Conservation (phyloP, 2,797 vertebrate species). For the Dallia pectoralis region DNA sequence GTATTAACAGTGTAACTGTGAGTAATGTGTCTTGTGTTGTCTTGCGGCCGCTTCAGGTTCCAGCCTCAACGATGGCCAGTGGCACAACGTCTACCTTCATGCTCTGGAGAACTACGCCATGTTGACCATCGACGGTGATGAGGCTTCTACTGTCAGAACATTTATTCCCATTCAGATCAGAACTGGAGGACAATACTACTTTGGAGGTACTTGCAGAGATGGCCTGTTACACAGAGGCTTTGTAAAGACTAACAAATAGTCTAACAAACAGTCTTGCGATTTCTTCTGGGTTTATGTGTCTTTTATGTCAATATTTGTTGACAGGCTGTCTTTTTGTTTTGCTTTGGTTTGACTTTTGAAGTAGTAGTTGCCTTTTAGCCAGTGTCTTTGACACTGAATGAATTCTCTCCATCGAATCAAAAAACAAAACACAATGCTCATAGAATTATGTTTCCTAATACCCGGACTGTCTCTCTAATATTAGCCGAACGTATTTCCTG, state of each 20-base stretch:
- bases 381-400: background rate
- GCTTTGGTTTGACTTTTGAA: background rate
- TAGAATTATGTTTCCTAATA: background rate
- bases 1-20: background rate
- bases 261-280: background rate
- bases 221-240: background rate
- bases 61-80: slow-evolving; percentile 90
- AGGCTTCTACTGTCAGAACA: slow-evolving; percentile 90
- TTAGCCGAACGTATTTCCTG: background rate
- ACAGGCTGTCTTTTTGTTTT: background rate
- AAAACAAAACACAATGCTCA: background rate
- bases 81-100: slow-evolving; percentile 90
- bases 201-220: slow-evolving; percentile 81
- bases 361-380: background rate
- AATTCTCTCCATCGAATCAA: background rate
- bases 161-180: slow-evolving; percentile 90
- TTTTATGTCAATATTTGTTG: background rate
- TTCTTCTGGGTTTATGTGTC: background rate
- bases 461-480: background rate
- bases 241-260: background rate
- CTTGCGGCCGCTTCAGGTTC: slow-evolving; percentile 71
- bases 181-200: slow-evolving; percentile 88
- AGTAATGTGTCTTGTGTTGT: background rate
- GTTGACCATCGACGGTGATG: slow-evolving; percentile 92
- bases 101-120: slow-evolving; percentile 91